phyloP scores from a whole-genome alignment of 2,797 vertebrate species.

The Enteromius argenteus region DNA sequence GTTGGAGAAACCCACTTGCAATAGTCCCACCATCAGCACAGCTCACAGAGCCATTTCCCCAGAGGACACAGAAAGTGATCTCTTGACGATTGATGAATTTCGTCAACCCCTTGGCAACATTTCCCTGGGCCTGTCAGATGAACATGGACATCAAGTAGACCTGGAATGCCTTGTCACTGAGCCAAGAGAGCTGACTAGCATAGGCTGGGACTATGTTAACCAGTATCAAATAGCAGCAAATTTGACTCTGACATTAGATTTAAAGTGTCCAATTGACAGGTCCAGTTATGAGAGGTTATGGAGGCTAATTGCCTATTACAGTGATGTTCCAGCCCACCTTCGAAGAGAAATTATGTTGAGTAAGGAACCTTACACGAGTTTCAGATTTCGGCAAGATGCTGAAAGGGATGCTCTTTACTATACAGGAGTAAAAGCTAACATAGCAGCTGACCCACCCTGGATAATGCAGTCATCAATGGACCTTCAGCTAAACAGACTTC shows the following conservation, averaged over 20 bases:
- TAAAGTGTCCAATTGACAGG: conserved; percentile 86
- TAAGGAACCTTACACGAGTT: conserved; percentile 74
- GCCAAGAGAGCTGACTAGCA: conserved; percentile 68
- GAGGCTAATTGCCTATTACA: conserved; percentile 94
- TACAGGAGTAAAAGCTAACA: conserved; percentile 85
- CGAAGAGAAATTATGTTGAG: conserved; percentile 74
- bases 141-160: conserved; percentile 86
- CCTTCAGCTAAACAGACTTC: conserved; percentile 86
- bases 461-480: conserved; percentile 83
- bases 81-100: conserved; percentile 69
- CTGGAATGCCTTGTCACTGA: conserved; percentile 80
- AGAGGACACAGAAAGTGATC: conserved; percentile 67
- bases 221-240: conserved; percentile 78
- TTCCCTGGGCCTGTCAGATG: conserved; percentile 86
- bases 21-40: conserved; percentile 79
- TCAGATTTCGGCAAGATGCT: conserved; percentile 83
- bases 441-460: conserved; percentile 83
- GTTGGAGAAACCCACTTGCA: conserved; percentile 78
- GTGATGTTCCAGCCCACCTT: conserved; percentile 86
- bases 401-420: conserved; percentile 86
- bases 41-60: conserved; percentile 64
- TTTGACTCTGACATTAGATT: conserved; percentile 78
- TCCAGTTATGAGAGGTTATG: conserved; percentile 88
- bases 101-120: conserved; percentile 79
- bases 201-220: conserved; percentile 80